A percentile compares a stretch with the other conserved stretches of the same genome.
Conservation (phyloP, 2,888 invertebrate genomes). For the Callyntrura guangdongensis region DNA sequence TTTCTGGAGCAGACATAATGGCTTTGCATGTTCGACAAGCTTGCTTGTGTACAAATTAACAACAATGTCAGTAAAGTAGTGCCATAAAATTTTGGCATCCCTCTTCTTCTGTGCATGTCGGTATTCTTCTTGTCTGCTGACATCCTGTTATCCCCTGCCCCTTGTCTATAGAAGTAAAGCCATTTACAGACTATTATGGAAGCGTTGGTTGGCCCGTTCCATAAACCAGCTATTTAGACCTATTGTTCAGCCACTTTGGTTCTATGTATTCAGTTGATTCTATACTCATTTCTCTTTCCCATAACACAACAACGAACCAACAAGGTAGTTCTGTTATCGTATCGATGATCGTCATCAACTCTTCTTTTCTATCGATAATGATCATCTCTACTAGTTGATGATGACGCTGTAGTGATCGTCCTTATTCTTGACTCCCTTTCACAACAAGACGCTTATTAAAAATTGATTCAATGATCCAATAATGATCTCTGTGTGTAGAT, state of each 20-base stretch:
- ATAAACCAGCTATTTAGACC: not conserved
- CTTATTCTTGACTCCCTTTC: conserved; percentile 1
- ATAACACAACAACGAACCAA: conserved; percentile 44
- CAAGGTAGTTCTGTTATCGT: conserved; percentile 53
- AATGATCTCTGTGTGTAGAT: conserved; percentile 65
- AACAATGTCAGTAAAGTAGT: conserved; percentile 72
- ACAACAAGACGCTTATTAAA: conserved; percentile 69
- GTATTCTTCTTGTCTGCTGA: conserved; percentile 57
- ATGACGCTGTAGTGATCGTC: conserved; percentile 5
- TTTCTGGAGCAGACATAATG: conserved; percentile 55
- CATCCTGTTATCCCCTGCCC: conserved; percentile 52
- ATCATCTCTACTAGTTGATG: conserved; percentile 54
- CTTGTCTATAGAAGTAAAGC: not conserved
- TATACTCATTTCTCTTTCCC: conserved; percentile 31
- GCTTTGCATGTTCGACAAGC: conserved; percentile 72
- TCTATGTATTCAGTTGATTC: not conserved
- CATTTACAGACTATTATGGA: conserved; percentile 9
- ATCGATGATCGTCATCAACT: conserved; percentile 68
- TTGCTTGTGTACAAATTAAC: conserved; percentile 65
- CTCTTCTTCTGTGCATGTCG: conserved; percentile 48
- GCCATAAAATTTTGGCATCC: conserved; percentile 67
- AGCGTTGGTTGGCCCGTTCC: not conserved
- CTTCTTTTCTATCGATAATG: conserved; percentile 62
- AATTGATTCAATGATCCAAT: conserved; percentile 77
- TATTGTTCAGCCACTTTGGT: not conserved